These are phyloP conservation scores for Rhagologus leucostigma DNA, from an alignment of 2,113 vertebrate species.

Conservation along the genomic window DNA sequence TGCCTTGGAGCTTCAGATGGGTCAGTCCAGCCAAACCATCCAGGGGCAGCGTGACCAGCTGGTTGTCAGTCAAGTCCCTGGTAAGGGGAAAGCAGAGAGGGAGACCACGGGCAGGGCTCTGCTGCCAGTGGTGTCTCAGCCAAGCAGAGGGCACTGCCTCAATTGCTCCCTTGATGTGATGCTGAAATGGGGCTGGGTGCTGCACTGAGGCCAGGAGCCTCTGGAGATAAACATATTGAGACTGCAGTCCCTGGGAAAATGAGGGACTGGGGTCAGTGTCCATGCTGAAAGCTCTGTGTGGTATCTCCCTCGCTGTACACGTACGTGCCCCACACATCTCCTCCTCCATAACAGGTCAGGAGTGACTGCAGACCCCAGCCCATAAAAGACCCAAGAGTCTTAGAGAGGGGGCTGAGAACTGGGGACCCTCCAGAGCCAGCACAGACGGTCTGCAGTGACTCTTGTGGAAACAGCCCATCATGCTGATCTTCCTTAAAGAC, in stretches of 20 bases:
- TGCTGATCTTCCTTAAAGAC: neutral
- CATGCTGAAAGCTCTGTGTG: neutral
- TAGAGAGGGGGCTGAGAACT: neutral
- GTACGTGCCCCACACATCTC: neutral
- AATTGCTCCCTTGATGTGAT: neutral
- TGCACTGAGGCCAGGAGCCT: neutral
- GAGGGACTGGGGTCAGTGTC: neutral
- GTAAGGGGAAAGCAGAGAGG: neutral
- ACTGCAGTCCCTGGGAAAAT: neutral
- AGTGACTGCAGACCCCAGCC: neutral
- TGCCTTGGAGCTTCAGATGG: slow-evolving; percentile 91
- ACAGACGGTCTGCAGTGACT: neutral
- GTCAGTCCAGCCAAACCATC: slow-evolving; percentile 82
- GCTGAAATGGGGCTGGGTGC: neutral
- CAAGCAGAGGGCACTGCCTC: neutral
- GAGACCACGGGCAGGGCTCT: neutral
- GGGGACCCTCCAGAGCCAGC: neutral
- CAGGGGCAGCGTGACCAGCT: slow-evolving; percentile 80
- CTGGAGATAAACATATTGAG: neutral
- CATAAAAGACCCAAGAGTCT: neutral
- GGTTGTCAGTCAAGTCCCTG: slow-evolving; percentile 90
- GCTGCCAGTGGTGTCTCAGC: neutral
- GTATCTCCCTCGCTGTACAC: neutral
- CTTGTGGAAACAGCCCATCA: neutral
- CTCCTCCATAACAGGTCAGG: neutral